Evolutionary conservation across 2,888 invertebrate genomes (phyloP).

Genomic region (Tipula confusa): DNA sequence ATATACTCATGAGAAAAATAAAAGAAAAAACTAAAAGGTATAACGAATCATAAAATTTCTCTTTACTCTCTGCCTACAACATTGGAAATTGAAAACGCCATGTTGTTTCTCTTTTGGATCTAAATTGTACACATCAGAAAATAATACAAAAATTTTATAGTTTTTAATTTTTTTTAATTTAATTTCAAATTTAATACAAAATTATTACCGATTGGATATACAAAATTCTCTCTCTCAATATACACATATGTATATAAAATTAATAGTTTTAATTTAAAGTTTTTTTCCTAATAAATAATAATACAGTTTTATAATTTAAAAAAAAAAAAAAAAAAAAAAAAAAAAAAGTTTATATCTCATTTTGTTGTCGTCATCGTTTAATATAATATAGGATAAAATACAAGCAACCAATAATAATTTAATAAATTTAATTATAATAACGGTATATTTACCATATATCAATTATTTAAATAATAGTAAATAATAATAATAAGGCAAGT

Average conservation of each 20-base stretch:
- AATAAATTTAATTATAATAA: neutral
- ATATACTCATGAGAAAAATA: neutral
- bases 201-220: conserved; percentile 21
- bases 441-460: too few species aligned
- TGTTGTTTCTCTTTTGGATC: conserved; percentile 32
- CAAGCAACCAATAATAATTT: neutral
- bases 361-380: neutral
- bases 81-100: conserved; percentile 30
- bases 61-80: conserved; percentile 28
- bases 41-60: neutral
- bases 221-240: too few species aligned
- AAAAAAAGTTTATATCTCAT: neutral
- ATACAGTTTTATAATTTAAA: neutral
- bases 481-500: conserved; percentile 4
- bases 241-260: too few species aligned
- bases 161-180: conserved; percentile 28
- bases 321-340: neutral
- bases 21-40: neutral
- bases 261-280: neutral
- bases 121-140: conserved; percentile 31
- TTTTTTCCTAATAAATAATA: neutral
- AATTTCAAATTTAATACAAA: neutral
- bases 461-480: conserved; percentile 1
- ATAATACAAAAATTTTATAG: conserved; percentile 20
- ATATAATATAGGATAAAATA: too few species aligned